A percentile compares a stretch with the other conserved stretches of the same genome.
Evolutionary conservation across 2,113 vertebrate genomes (phyloP).

Genomic region (Tyto alba): DNA sequence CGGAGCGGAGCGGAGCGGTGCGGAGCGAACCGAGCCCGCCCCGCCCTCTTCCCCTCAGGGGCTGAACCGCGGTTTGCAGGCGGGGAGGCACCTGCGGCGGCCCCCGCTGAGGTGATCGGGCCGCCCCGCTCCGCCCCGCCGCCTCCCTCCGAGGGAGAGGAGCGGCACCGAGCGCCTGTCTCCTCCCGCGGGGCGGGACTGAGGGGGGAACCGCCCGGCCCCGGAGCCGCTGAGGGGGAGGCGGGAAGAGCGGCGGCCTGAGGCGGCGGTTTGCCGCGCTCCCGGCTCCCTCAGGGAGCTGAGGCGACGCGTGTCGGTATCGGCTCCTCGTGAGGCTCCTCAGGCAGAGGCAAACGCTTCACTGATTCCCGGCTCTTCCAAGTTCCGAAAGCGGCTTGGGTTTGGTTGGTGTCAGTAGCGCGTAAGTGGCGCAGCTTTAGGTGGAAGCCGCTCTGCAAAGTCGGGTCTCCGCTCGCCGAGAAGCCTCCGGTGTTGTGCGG

Average conservation of each 20-base stretch:
- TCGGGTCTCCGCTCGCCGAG: background rate
- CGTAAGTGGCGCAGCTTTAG: background rate
- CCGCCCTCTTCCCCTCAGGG: background rate
- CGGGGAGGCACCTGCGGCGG: background rate
- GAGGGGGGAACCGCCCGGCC: background rate
- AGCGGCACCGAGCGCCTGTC: background rate
- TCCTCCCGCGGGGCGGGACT: background rate
- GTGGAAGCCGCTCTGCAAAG: background rate
- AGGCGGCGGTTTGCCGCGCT: no score
- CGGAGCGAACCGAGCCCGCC: no score
- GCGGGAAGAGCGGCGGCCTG: no score
- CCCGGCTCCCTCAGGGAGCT: background rate
- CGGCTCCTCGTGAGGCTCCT: no score
- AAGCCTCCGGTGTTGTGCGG: background rate
- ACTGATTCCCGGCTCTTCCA: background rate
- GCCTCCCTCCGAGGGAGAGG: background rate
- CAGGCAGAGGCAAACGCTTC: background rate
- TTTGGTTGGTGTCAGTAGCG: background rate
- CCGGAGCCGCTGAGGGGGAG: background rate
- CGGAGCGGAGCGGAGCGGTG: no score
- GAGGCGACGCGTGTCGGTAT: background rate
- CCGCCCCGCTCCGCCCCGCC: background rate
- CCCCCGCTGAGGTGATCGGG: background rate
- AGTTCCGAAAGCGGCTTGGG: background rate
- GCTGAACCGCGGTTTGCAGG: background rate